Evolutionary conservation across 92 coral and sea anemone species (phyloP).

Genomic region (Parazoanthus darwini): DNA sequence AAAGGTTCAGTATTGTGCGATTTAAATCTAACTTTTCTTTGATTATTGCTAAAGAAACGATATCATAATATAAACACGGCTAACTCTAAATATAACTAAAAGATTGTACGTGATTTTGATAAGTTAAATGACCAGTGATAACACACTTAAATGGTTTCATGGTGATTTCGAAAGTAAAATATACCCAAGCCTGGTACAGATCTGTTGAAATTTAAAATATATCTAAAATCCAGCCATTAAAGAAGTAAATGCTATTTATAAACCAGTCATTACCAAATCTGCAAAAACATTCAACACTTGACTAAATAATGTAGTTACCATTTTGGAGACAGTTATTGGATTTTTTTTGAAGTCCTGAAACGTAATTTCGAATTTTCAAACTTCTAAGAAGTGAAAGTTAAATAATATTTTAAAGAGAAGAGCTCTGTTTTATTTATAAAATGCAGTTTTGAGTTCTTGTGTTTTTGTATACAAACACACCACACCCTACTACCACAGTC

Average conservation of each 20-base stretch:
- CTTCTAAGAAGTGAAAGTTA: neutral
- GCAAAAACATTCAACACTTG: neutral
- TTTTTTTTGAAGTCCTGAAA: neutral
- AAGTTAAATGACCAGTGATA: neutral
- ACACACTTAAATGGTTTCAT: neutral
- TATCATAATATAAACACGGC: neutral
- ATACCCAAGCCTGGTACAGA: neutral
- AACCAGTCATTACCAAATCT: too few relatives aligned
- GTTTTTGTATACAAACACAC: conserved; percentile 7
- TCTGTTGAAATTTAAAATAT: too few relatives aligned
- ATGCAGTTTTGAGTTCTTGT: neutral
- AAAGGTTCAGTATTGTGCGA: neutral
- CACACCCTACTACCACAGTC: conserved; percentile 19
- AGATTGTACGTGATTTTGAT: neutral
- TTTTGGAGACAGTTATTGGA: neutral
- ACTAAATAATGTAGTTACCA: neutral
- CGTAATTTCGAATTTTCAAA: neutral
- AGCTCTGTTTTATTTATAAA: conserved; percentile 9
- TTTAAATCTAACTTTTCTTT: neutral
- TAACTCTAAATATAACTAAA: neutral
- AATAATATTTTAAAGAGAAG: neutral
- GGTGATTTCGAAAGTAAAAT: too few relatives aligned
- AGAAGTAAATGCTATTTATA: too few relatives aligned
- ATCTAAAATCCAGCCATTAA: neutral
- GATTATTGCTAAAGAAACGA: neutral